phyloP scores from a whole-genome alignment of 2,888 invertebrate species.

The Calliphora vomitoria region DNA sequence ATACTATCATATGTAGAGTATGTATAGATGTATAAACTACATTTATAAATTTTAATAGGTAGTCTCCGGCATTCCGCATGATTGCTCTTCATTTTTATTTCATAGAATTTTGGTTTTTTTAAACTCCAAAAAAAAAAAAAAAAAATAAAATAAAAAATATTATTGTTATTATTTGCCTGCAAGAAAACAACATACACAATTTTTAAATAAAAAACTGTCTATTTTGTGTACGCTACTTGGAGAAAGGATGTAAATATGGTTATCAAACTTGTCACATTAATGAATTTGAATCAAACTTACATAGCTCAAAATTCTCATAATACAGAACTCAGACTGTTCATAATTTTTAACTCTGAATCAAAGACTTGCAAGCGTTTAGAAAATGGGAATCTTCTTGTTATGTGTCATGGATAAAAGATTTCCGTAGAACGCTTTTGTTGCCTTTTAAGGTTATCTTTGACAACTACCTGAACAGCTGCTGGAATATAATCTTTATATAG shows the following conservation, averaged over 20 bases:
- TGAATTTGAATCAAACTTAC: too few species aligned
- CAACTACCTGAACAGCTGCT: too few species aligned
- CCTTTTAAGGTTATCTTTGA: too few species aligned
- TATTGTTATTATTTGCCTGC: conserved; percentile 21
- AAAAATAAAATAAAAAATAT: too few species aligned
- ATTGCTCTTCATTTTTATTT: conserved; percentile 66
- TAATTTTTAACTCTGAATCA: too few species aligned
- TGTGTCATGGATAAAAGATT: too few species aligned
- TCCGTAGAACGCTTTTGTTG: too few species aligned
- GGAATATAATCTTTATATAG: too few species aligned
- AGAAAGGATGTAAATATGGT: not conserved
- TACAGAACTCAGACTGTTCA: too few species aligned
- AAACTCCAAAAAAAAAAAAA: not conserved
- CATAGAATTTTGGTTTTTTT: conserved; percentile 11
- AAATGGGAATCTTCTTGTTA: too few species aligned
- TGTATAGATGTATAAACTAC: conserved; percentile 4
- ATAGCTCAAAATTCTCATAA: too few species aligned
- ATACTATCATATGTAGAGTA: not conserved
- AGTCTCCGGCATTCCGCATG: conserved; percentile 63
- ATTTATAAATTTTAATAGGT: conserved; percentile 63
- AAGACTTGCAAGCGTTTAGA: too few species aligned
- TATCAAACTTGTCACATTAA: not conserved
- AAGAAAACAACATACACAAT: not conserved
- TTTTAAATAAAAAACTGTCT: not conserved
- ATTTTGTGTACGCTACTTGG: not conserved